phyloP scores from a whole-genome alignment of 2,888 invertebrate genomes.

The Carcina quercana region DNA sequence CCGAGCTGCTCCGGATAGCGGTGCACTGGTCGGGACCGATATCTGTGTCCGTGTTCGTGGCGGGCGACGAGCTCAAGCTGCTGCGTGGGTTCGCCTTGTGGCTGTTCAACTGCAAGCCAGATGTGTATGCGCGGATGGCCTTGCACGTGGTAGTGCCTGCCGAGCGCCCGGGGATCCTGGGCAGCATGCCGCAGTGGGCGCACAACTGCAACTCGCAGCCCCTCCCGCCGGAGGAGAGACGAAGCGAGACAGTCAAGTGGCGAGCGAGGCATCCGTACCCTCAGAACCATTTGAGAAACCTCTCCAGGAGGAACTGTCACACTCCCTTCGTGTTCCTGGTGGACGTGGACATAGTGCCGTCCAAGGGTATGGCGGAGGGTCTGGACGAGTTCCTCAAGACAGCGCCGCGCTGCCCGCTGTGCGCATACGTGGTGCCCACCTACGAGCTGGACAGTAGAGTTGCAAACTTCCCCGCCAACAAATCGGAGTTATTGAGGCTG shows the following conservation, averaged over 20 bases:
- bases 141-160: slow-evolving; percentile 85
- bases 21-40: slow-evolving; percentile 91
- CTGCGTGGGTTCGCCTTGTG: slow-evolving; percentile 84
- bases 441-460: slow-evolving; percentile 89
- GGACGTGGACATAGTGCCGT: slow-evolving; percentile 92
- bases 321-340: slow-evolving; percentile 87
- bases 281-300: slow-evolving; percentile 91
- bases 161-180: slow-evolving; percentile 77
- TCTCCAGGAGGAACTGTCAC: slow-evolving; percentile 90
- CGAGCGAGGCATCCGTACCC: slow-evolving; percentile 86
- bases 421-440: slow-evolving; percentile 93
- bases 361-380: slow-evolving; percentile 79
- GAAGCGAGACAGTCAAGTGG: slow-evolving; percentile 81
- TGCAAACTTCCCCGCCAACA: slow-evolving; percentile 83
- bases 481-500: slow-evolving; percentile 83
- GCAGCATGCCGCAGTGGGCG: slow-evolving; percentile 71
- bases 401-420: slow-evolving; percentile 75
- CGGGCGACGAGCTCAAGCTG: slow-evolving; percentile 84
- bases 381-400: slow-evolving; percentile 80
- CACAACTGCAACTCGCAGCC: slow-evolving; percentile 82
- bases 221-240: slow-evolving; percentile 75
- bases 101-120: slow-evolving; percentile 82
- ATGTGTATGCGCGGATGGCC: slow-evolving; percentile 81
- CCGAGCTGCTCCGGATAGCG: slow-evolving; percentile 84
- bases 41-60: slow-evolving; percentile 86